Conservation (phyloP, 1,140 invertebrate species). For the Episyrphus balteatus region DNA sequence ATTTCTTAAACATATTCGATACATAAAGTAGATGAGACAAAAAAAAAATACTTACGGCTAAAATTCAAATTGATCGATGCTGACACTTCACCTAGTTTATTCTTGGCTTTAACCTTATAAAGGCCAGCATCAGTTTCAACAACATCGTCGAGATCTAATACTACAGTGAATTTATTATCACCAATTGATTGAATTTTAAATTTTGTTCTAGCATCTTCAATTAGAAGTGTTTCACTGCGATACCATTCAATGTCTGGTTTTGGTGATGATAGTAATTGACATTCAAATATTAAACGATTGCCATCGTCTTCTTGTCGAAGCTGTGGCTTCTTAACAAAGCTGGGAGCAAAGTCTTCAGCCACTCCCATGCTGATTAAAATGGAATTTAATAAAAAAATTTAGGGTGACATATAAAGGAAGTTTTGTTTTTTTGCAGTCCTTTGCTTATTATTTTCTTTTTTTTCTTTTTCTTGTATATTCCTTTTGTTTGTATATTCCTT, state of each 20-base stretch:
- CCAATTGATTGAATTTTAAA: conserved; percentile 76
- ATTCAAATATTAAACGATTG: conserved; percentile 90
- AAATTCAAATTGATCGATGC: conserved; percentile 98
- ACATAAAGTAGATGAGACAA: not conserved
- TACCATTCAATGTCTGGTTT: conserved; percentile 89
- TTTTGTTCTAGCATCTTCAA: conserved; percentile 70
- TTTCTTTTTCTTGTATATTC: no score
- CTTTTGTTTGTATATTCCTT: no score
- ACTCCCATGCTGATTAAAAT: conserved; percentile 26
- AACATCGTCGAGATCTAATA: conserved; percentile 89
- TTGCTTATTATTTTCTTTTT: no score
- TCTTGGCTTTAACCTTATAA: conserved; percentile 96
- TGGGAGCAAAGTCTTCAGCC: conserved; percentile 86
- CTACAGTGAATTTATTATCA: conserved; percentile 77
- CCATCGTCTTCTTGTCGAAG: conserved; percentile 92
- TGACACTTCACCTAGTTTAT: conserved; percentile 94
- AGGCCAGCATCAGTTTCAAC: conserved; percentile 91
- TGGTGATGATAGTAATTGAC: conserved; percentile 75
- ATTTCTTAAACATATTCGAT: not conserved
- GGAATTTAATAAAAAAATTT: not conserved
- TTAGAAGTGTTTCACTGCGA: conserved; percentile 70
- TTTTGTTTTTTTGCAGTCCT: no score
- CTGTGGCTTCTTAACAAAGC: conserved; percentile 93
- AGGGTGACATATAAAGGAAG: no score
- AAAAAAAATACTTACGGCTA: conserved; percentile 69